Base-by-base conservation (phyloP, 1,140 invertebrate species). In the Drosophila melanogaster region DNA sequence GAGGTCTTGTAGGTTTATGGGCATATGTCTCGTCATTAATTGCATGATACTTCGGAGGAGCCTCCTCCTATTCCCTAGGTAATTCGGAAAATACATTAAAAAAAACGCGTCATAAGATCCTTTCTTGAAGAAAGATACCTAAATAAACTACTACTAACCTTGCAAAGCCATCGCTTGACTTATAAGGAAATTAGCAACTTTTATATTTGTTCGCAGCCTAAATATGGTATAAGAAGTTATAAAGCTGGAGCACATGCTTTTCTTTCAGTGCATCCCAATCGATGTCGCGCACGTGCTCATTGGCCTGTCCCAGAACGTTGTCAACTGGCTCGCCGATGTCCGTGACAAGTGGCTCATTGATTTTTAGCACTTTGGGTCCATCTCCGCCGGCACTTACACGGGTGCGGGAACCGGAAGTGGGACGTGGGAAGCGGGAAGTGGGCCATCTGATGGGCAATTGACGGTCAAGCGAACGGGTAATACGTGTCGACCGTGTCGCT, bases 271-370 rank as follows among this genome's bases (percentile, higher is more conserved):
- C 26, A 50, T n/a, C 37, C 37, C 54, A 56, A 61, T 59, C 50
- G 54, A 60, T 59, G 44, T 43, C 17, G 46, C 70, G 69, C 69
- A 72, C 61, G 59, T 65, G 61, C 58, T 65, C 58, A 65, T 64
- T 64, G 61, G 58, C 58, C 61, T 64, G 61, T 65, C 60, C 43
- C 43, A 51, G 64, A 26, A 51, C 26, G 47, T 43, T 67, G 64
- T 67, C 64, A 67, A 66, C 46, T 67, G 64, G 61, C 61, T 40
- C 46, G 64, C 24, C 64, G 37, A 67, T 67, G 64, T 67, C 64
- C 66, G 62, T 69, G 61, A 69, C 66, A 69, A 69, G 61, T 69
- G 69, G 56, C 55, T 73, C 72, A 75, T 75, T 75, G 72, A 75
- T 75, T 75, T 74, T 75, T 75, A 61, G 70, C 67, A 73, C 70